Percentiles rank a stretch among this genome's conserved stretches.
Evolutionary conservation across 2,113 vertebrate genomes (phyloP).

Genomic region (Sebastes fasciatus): DNA sequence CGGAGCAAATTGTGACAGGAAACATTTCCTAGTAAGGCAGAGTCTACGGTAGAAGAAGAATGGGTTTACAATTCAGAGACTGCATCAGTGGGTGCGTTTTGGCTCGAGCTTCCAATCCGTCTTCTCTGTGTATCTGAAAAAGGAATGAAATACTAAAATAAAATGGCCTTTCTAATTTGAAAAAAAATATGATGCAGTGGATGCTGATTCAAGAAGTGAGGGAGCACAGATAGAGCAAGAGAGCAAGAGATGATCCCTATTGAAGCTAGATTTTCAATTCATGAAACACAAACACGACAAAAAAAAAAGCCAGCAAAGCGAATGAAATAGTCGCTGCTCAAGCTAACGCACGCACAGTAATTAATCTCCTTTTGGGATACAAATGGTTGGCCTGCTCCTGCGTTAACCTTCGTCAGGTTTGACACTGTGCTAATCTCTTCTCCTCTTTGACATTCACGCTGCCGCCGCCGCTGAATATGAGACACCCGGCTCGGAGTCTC

Average conservation of each 20-base stretch:
- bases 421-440: conserved; percentile 69
- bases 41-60: conserved; percentile 15
- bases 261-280: conserved; percentile 29
- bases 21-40: conserved; percentile 4
- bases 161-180: conserved; percentile 28
- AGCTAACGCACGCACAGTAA: conserved; percentile 18
- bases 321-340: conserved; percentile 32
- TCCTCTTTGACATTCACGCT: conserved; percentile 66
- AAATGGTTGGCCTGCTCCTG: conserved; percentile 59
- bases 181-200: conserved; percentile 20
- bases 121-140: conserved; percentile 28
- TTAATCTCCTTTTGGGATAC: conserved; percentile 70
- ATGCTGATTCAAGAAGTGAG: conserved; percentile 24
- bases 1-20: conserved; percentile 27
- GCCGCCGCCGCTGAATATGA: conserved; percentile 57
- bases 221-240: conserved; percentile 3
- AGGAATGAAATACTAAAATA: conserved; percentile 47
- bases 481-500: conserved; percentile 29
- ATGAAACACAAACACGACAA: conserved; percentile 33
- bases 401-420: conserved; percentile 66
- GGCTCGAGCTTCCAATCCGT: conserved; percentile 9
- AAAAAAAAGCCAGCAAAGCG: conserved; percentile 10
- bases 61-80: conserved; percentile 24
- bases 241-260: conserved; percentile 10
- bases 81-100: conserved; percentile 40